Evolutionary conservation across 2,113 vertebrate genomes (phyloP), one percentile per base, ranked within the genome.

Genomic region (Mohoua ochrocephala): DNA sequence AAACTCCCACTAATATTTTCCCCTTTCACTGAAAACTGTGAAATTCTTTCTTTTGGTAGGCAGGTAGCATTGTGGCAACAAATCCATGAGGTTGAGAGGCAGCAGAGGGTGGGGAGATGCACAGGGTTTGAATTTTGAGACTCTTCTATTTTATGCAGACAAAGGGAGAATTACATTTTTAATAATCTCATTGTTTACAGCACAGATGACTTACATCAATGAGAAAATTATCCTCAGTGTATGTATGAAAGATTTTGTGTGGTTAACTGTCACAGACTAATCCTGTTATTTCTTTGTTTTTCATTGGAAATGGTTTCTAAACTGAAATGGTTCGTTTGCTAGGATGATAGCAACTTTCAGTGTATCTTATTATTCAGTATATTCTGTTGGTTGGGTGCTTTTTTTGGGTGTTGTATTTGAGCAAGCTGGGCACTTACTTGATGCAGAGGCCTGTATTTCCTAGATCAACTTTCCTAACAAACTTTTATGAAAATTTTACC

Each of bases 131-230:
- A 41, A 44, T 68, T 83, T 68, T 59, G 11, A 31, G 20, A 24
- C 17, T 27, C 11, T 20, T 44, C 3, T 37, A 5, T 2, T 67
- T 24, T 15, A 52, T 22, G 24, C 9, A 60, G 4, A 6, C 19
- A 54, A 85, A 75, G 30, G 21, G 8, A 76, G 4, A 78, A 74
- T 4, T 60, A 37, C 17, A 17, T 17, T n/a, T 76, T 7, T 9
- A 68, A 37, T 44, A 39, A 71, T 42, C 27, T 67, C 6, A 1
- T 8, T 31, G 3, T 56, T 41, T 47, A 14, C 31, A 45, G 21
- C 44, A 47, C 1, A 79, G 7, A 13, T 35, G 11, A 27, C 2
- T 33, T 31, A 3, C 0, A 22, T 21, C 5, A 33, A 12, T 44
- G 37, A 75, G 84, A 91, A 86, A 68, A 33, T 10, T 13, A 30